Conservation (phyloP, 2,888 invertebrate species). For the Hololepta plana region DNA sequence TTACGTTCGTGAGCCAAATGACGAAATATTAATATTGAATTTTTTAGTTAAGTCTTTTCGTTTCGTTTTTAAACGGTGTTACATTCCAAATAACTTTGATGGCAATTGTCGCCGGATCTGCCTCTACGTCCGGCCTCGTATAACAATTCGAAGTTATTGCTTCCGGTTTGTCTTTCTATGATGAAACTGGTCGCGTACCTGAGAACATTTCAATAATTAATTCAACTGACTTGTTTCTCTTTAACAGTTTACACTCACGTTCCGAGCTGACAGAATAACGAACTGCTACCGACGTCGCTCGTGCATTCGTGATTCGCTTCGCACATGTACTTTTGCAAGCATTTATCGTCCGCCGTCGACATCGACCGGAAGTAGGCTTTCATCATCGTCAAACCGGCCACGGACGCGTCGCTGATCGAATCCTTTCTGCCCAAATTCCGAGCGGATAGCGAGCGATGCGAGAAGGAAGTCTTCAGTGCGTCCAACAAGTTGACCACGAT, state of each 20-base stretch:
- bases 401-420: conserved; percentile 75
- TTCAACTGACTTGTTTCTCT: background rate
- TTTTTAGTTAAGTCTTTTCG: too few species aligned
- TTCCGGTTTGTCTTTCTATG: conserved; percentile 53
- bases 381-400: conserved; percentile 74
- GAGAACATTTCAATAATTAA: conserved; percentile 12
- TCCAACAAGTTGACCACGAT: conserved; percentile 82
- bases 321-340: conserved; percentile 76
- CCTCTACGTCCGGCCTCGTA: conserved; percentile 78
- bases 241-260: conserved; percentile 47
- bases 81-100: conserved; percentile 69
- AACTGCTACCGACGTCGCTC: conserved; percentile 59
- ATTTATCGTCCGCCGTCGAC: conserved; percentile 58
- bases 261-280: conserved; percentile 83
- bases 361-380: conserved; percentile 77
- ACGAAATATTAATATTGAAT: too few species aligned
- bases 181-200: conserved; percentile 79
- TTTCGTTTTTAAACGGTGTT: conserved; percentile 55
- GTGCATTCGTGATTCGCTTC: conserved; percentile 80
- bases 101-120: conserved; percentile 71
- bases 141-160: conserved; percentile 56
- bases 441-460: conserved; percentile 72
- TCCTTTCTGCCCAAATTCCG: conserved; percentile 73
- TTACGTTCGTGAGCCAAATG: conserved; percentile 2
- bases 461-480: conserved; percentile 82